A percentile compares a stretch with the other conserved stretches of the same genome.
phyloP scores from a whole-genome alignment of 2,888 invertebrate genomes.

The Cryptocephalus primarius region DNA sequence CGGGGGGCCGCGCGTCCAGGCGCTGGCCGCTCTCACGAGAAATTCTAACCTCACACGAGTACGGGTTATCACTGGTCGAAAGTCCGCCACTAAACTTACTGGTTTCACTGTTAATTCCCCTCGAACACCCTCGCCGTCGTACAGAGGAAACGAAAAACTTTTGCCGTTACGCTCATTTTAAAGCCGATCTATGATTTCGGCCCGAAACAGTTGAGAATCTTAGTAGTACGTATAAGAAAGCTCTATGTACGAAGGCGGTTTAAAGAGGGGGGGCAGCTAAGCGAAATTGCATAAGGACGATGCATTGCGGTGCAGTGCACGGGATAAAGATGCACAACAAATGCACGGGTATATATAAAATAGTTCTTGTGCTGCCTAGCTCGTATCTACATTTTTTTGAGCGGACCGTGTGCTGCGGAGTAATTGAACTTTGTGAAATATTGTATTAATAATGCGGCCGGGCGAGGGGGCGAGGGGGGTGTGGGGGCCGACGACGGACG shows the following conservation, averaged over 20 bases:
- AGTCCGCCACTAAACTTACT: too few relatives aligned
- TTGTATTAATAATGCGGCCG: conserved; percentile 15
- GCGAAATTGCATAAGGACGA: conserved; percentile 19
- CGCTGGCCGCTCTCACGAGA: too few relatives aligned
- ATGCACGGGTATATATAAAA: conserved; percentile 18
- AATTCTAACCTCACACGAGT: too few relatives aligned
- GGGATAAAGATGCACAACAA: conserved; percentile 17
- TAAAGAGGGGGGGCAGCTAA: conserved; percentile 15
- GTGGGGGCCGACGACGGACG: background rate
- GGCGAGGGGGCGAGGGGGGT: background rate
- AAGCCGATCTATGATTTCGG: conserved; percentile 30
- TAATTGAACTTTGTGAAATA: conserved; percentile 21
- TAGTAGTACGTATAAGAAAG: conserved; percentile 30
- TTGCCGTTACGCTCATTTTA: conserved; percentile 23
- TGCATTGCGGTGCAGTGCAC: conserved; percentile 14
- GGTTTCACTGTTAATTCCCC: too few relatives aligned
- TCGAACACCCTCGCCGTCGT: too few relatives aligned
- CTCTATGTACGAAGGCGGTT: conserved; percentile 26
- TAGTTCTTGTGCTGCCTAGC: conserved; percentile 19
- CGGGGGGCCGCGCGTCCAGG: too few relatives aligned
- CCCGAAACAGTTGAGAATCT: conserved; percentile 35
- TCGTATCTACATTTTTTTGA: conserved; percentile 19
- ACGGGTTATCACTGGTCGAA: too few relatives aligned
- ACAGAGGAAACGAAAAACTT: too few relatives aligned
- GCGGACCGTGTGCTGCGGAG: conserved; percentile 12